Evolutionary conservation across 2,797 vertebrate genomes (phyloP), one percentile per base, ranked within the genome.

Genomic region (Paedocypris micromegethes): DNA sequence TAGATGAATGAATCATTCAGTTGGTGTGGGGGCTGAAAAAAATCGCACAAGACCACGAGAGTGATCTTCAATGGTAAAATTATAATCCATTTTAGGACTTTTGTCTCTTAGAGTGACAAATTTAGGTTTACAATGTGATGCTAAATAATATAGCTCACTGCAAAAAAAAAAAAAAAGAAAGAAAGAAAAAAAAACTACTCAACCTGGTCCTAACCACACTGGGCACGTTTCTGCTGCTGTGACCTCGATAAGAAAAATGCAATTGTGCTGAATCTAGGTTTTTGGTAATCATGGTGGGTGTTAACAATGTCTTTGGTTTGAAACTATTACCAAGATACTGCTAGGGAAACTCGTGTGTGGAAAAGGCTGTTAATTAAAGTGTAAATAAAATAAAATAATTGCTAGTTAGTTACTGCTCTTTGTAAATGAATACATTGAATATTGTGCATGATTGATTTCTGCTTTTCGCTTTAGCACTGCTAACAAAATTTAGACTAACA

Each of bases 271-370:
- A 58, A 49, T 58, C 64, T 66, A 8, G 53, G 64, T 49, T 53
- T 52, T 44, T 64, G 41, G 38, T 23, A 52, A 43, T 53, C 6
- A 64, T 53, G n/a, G 52, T 62, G 58, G 67, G 67, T 49, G 58
- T 47, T 61, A 46, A 8, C 23, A 0, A 2, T 38, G 6, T 49
- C 9, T 9, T 57, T 49, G 46, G 64, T 42, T 42, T 43, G 2
- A 9, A 5, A 9, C 9, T 5, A 9, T 50, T 49, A 44, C 23
- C 41, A 38, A 49, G 9, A 50, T 50, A 55, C 54, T 50, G 44
- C 40, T 42, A 62, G 51, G 39, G 43, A 68, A 55, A 55, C 51
- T 23, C 23, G 23, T 23, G 23, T 23, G 23, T 23, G 23, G 23
- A 23, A 23, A 23, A 23, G 23, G 23, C 23, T 23, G 23, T 23